A percentile compares a stretch with the other conserved stretches of the same genome.
Conservation (phyloP, 2,797 vertebrate species). For the Catharus ustulatus region DNA sequence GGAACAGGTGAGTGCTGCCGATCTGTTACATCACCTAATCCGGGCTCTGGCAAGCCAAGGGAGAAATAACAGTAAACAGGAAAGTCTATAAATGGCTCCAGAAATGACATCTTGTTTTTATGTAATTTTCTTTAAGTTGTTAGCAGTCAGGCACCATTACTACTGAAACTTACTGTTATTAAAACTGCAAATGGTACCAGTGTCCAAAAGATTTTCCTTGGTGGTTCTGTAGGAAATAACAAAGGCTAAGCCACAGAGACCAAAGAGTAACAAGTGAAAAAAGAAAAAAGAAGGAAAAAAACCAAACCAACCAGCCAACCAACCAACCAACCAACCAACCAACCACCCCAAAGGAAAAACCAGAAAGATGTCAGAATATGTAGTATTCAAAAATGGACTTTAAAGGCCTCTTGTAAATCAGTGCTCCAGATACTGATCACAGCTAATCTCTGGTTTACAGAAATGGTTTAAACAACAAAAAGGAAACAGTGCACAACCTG, state of each 20-base stretch:
- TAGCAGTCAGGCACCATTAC: constrained; percentile 82
- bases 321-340: not conserved
- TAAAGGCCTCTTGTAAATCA: not conserved
- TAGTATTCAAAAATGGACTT: not conserved
- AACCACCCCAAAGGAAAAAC: not conserved
- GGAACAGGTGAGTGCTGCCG: constrained; percentile 32
- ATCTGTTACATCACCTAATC: constrained; percentile 33
- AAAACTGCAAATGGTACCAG: constrained; percentile 78
- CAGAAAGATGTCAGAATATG: not conserved
- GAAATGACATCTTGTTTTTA: constrained; percentile 76
- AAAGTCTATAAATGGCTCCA: constrained; percentile 70
- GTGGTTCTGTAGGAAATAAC: constrained; percentile 45
- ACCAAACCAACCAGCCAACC: too few species aligned
- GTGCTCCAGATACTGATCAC: not conserved
- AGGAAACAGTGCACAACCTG: not conserved
- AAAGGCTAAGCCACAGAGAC: constrained; percentile 18
- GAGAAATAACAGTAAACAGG: constrained; percentile 56
- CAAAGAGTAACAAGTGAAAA: not conserved
- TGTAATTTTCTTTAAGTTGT: constrained; percentile 68
- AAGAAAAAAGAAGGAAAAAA: not conserved
- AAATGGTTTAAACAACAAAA: not conserved
- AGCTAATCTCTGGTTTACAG: not conserved
- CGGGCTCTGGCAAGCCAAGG: not conserved
- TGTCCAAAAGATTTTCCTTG: constrained; percentile 72
- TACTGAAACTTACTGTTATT: constrained; percentile 83